These are phyloP conservation scores for Dioctria linearis DNA, from an alignment of 2,888 invertebrate genomes.

Conservation along the genomic window DNA sequence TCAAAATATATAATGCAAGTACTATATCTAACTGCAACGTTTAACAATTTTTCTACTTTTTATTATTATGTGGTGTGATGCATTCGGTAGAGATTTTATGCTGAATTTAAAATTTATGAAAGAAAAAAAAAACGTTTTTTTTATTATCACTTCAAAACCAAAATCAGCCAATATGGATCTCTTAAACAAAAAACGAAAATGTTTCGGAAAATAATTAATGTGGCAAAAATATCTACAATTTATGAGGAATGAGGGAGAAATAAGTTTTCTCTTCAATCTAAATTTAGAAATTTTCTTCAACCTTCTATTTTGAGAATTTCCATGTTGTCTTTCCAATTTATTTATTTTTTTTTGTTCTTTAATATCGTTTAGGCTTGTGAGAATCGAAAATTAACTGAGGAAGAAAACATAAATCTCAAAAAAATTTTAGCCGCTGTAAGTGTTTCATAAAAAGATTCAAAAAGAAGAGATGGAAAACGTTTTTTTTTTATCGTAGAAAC, in stretches of 20 bases:
- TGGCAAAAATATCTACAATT: constrained; percentile 45
- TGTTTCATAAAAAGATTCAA: constrained; percentile 62
- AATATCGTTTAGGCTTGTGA: constrained; percentile 75
- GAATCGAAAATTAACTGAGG: constrained; percentile 81
- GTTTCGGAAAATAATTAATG: constrained; percentile 12
- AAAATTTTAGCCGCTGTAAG: constrained; percentile 83
- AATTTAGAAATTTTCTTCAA: not conserved
- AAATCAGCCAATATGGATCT: too few species aligned
- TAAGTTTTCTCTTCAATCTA: constrained; percentile 55
- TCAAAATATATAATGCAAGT: not conserved
- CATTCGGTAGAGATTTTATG: constrained; percentile 69
- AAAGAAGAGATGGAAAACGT: constrained; percentile 23
- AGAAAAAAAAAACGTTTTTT: constrained; percentile 17
- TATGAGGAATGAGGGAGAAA: constrained; percentile 42
- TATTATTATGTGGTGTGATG: not conserved
- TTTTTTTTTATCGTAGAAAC: not conserved
- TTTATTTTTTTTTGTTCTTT: constrained; percentile 1
- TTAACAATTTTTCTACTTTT: constrained; percentile 3
- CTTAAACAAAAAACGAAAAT: not conserved
- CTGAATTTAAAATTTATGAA: constrained; percentile 13
- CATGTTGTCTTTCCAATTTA: not conserved
- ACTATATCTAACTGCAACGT: not conserved
- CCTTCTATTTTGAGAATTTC: not conserved
- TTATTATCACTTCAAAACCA: not conserved
- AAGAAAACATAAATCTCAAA: constrained; percentile 81